Base-by-base conservation (phyloP, 1,140 invertebrate genomes). In the Lasaia peninsularis region DNA sequence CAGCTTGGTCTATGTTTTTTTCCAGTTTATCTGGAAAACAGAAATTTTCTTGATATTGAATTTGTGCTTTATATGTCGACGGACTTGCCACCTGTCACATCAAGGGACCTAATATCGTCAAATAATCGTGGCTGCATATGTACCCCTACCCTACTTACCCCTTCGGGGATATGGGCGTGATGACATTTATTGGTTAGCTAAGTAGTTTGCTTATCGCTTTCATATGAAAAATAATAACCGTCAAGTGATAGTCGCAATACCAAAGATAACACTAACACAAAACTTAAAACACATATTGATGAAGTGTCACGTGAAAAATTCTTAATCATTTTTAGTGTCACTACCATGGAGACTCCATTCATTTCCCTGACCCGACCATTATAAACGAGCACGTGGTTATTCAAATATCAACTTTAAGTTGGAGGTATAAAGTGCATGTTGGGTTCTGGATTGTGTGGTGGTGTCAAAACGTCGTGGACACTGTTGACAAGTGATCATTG, bases 401-500 rank as follows among this genome's bases (percentile, higher is more conserved):
- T 21, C 40, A 8, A 75, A 68, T 67, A 44, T 69, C 34, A 44
- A 31, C 73, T 60, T 65, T 67, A 66, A 12, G 4, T 0, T 4
- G 6, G 53, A 14, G 58, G 1, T 28, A 64, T 68, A 75, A n/a
- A 28, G 53, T 37, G 2, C 0, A 24, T 14, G 37, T 16, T n/a
- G 10, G 50, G 60, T 53, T 52, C 58, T 49, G 20, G n/a, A 52
- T 50, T 51, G n/a, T 11, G 49, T 53, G 37, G 10, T 35, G 62
- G 20, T 24, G 34, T 52, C 21, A 37, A 37, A 55, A 44, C 40
- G 40, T 58, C 72, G 67, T 65, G 71, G 63, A 72, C 66, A 75
- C 60, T 75, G 78, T 80, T 82, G 83, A 82, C 80, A 83, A 78
- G 67, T 75, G 78, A 82, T 83, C 73, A 71, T 75, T 62, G 75